Conservation (phyloP, 2,888 invertebrate species). For the Agriotes lineatus region DNA sequence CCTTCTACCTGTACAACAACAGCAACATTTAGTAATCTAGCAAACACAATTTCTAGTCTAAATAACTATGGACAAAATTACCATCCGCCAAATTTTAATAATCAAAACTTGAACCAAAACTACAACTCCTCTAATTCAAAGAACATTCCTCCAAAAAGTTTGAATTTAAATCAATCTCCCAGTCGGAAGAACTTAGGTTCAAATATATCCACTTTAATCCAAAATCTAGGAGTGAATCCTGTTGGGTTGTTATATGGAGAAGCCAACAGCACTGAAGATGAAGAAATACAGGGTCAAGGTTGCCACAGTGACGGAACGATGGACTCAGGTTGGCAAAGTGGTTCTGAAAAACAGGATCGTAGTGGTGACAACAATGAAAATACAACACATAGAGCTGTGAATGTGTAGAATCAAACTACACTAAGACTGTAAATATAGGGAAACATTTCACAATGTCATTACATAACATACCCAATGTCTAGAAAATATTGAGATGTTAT, state of each 20-base stretch:
- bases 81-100: conserved; percentile 46
- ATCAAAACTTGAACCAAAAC: conserved; percentile 51
- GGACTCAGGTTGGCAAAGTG: conserved; percentile 80
- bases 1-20: conserved; percentile 25
- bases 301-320: conserved; percentile 69
- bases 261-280: conserved; percentile 61
- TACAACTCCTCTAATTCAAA: conserved; percentile 55
- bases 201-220: conserved; percentile 67
- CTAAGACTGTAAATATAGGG: neutral
- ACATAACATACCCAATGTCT: no score
- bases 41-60: conserved; percentile 64
- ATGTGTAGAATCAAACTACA: conserved; percentile 54
- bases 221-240: conserved; percentile 66
- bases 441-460: neutral
- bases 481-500: no score
- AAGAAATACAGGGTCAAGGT: conserved; percentile 60
- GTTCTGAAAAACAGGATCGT: conserved; percentile 71
- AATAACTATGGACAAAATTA: conserved; percentile 62
- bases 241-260: conserved; percentile 65
- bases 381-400: conserved; percentile 57
- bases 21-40: conserved; percentile 57
- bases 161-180: conserved; percentile 59
- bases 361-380: conserved; percentile 55
- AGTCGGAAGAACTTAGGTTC: conserved; percentile 61
- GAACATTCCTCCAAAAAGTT: conserved; percentile 55